phyloP scores from a whole-genome alignment of 2,113 vertebrate species.

The Rhea americana region DNA sequence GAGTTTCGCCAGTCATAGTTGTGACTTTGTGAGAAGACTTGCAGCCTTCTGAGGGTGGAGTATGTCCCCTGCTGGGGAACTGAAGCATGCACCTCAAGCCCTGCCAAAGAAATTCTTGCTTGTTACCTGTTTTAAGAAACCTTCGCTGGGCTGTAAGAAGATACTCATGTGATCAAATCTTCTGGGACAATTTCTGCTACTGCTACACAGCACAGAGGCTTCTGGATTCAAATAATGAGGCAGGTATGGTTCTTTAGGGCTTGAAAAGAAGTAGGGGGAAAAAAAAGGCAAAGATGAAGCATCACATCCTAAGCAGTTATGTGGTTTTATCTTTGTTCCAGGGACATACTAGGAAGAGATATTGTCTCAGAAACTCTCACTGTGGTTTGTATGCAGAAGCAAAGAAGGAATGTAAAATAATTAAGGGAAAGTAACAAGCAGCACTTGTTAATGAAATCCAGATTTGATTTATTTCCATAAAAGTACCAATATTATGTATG shows the following conservation, averaged over 20 bases:
- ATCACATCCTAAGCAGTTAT: neutral
- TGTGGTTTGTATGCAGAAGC: neutral
- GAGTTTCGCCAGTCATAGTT: constrained; percentile 65
- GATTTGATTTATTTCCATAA: constrained; percentile 56
- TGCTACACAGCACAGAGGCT: neutral
- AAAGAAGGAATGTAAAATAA: constrained; percentile 25
- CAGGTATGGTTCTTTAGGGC: neutral
- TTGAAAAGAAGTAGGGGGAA: neutral
- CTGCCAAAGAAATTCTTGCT: neutral
- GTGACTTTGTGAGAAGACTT: constrained; percentile 60
- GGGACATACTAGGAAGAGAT: neutral
- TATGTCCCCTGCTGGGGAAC: constrained; percentile 58
- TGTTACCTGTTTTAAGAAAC: neutral
- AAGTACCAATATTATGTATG: constrained; percentile 54
- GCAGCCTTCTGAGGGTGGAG: constrained; percentile 50
- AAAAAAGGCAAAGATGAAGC: neutral
- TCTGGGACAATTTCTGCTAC: neutral
- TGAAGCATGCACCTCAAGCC: neutral
- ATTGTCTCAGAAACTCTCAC: neutral
- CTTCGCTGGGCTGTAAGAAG: neutral
- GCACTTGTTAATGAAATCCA: constrained; percentile 14
- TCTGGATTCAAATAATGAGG: constrained; percentile 6
- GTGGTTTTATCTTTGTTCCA: neutral
- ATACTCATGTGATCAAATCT: neutral
- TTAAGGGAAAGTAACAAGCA: constrained; percentile 21